These are phyloP conservation scores for Chlorodrepanis virens DNA, from an alignment of 2,113 vertebrate species.

Conservation along the genomic window DNA sequence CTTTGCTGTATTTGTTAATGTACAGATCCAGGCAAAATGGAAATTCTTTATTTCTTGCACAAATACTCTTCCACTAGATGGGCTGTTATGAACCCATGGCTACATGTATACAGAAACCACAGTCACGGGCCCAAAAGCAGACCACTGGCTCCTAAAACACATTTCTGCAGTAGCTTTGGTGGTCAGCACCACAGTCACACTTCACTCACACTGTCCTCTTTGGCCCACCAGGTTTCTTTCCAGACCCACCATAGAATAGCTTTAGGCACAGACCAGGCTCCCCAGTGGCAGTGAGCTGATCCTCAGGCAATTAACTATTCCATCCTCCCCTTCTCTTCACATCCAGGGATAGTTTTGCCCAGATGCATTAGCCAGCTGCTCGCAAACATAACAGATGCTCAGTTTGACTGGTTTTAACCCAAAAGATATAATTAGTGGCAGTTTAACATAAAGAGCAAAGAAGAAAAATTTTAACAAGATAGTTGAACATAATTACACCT, in stretches of 20 bases:
- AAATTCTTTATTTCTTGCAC: background rate
- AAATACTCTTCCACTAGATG: background rate
- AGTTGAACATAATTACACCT: background rate
- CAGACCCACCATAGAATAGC: background rate
- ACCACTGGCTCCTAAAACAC: background rate
- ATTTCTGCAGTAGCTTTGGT: background rate
- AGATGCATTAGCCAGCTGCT: slow-evolving; percentile 18
- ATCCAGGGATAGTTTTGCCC: background rate
- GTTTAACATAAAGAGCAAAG: slow-evolving; percentile 4
- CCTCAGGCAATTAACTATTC: background rate
- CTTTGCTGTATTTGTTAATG: background rate
- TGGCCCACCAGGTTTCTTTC: background rate
- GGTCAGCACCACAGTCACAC: background rate
- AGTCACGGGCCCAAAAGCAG: background rate
- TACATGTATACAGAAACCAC: background rate
- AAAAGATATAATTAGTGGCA: slow-evolving; percentile 11
- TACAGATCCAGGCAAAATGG: background rate
- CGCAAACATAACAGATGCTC: slow-evolving; percentile 17
- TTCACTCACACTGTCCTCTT: background rate
- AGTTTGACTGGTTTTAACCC: slow-evolving; percentile 21
- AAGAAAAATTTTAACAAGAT: background rate
- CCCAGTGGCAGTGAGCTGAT: background rate
- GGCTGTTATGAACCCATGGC: background rate
- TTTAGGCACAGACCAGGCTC: background rate
- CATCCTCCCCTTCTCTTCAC: background rate